Base-by-base conservation (phyloP, 2,888 invertebrate genomes). In the Athetis lepigone region DNA sequence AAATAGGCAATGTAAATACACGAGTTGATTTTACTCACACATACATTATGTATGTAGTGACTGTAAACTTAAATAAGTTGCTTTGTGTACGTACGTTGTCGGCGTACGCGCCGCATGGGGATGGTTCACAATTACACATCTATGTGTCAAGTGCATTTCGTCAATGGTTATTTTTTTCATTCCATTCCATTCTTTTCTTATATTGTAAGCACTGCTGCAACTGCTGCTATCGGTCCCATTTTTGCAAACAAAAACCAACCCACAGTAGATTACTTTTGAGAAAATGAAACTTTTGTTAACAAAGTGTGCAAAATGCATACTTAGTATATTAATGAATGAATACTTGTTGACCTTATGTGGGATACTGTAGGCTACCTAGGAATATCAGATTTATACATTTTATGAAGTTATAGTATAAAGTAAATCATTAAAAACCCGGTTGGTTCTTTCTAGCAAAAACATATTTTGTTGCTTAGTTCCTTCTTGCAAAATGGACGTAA, bases 381-480 rank as follows among this genome's bases (percentile, higher is more conserved):
- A 45, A 55, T 55, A 55, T 56, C 40, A 61, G 59, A 59, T 57
- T 59, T 49, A 65, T 65, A 54, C 0, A 58, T 47, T 51, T 56
- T 51, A 63, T 63, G 11, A 39, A 63, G 51, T 56, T 51, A 33
- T 51, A n/a, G 50, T 57, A 37, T 58, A 54, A 7, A 61, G 55
- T 65, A 50, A 55, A 60, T 60, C 45, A 39, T 60, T n/a, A 61
- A 66, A 62, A 63, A 59, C 42, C 57, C 5, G 45, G 45, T 63
- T 63, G 63, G 63, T 68, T 68, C 63, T 58, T 58, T 58, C 39
- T 58, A 1, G 61, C 56, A 59, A 54, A 65, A 65, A 54, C 23
- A 58, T 64, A 45, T 62, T 58, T 58, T 52, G 51, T 57, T 64
- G 51, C 55, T 60, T 61, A 51, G 56, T 66, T 66, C 50, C 39